Evolutionary conservation across 2,888 invertebrate genomes (phyloP).

Genomic region (Chironomus riparius): DNA sequence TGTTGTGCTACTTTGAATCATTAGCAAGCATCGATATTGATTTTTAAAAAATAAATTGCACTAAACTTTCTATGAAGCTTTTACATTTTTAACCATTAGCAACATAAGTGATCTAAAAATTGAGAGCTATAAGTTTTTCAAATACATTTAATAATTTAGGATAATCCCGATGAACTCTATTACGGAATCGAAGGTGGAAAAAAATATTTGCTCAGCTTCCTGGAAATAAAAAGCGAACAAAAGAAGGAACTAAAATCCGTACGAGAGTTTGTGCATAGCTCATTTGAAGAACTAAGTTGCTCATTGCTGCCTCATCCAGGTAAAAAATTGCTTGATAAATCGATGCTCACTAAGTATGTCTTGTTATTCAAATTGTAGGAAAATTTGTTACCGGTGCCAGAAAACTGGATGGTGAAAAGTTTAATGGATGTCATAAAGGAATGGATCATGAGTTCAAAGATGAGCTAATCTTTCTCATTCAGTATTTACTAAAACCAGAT

Average conservation of each 20-base stretch:
- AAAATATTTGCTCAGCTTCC: neutral
- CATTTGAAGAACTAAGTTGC: slow-evolving; percentile 16
- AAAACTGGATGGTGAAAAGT: too few species aligned
- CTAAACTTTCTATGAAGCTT: too few species aligned
- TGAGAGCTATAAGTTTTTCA: too few species aligned
- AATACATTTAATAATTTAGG: too few species aligned
- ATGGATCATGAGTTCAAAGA: neutral
- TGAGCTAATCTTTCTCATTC: neutral
- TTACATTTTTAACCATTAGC: too few species aligned
- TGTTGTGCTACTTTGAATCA: too few species aligned
- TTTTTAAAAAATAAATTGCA: too few species aligned
- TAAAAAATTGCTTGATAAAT: too few species aligned
- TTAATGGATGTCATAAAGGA: neutral
- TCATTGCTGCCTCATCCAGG: slow-evolving; percentile 27
- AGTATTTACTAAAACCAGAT: neutral
- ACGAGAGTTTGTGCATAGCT: neutral
- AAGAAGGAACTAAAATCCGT: slow-evolving; percentile 2
- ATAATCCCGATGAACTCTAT: neutral
- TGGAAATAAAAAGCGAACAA: slow-evolving; percentile 5
- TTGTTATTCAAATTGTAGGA: too few species aligned
- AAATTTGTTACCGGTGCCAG: neutral
- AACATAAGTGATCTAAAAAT: too few species aligned
- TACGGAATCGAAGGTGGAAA: slow-evolving; percentile 2
- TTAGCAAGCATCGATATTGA: too few species aligned
- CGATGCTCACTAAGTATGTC: too few species aligned